phyloP scores from a whole-genome alignment of 2,888 invertebrate genomes.

The Saturnia pavonia region DNA sequence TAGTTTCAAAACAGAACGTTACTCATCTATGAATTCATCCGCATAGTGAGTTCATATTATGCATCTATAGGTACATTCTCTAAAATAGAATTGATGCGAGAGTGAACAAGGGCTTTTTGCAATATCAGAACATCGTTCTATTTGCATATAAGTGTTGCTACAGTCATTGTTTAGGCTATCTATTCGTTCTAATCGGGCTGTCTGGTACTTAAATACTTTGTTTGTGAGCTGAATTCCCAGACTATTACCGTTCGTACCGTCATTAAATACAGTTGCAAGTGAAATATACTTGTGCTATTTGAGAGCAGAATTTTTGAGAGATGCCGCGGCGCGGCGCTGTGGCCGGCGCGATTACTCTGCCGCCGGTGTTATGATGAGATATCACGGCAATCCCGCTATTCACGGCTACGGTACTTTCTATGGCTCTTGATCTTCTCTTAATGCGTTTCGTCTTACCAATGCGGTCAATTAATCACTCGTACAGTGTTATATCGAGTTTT shows the following conservation, averaged over 20 bases:
- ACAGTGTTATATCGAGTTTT: conserved; percentile 44
- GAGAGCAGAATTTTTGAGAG: conserved; percentile 74
- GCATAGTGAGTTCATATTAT: conserved; percentile 52
- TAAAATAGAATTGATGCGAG: conserved; percentile 54
- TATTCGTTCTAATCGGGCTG: conserved; percentile 64
- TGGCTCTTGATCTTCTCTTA: conserved; percentile 68
- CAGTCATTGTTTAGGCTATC: conserved; percentile 76
- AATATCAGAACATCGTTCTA: conserved; percentile 52
- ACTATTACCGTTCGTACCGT: conserved; percentile 66
- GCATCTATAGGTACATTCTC: conserved; percentile 32
- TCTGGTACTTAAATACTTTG: conserved; percentile 57
- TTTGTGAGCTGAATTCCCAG: conserved; percentile 70
- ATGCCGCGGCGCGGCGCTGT: conserved; percentile 41
- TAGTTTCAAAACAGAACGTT: conserved; percentile 53
- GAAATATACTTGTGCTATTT: conserved; percentile 69
- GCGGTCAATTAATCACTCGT: conserved; percentile 71
- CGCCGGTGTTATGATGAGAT: conserved; percentile 60
- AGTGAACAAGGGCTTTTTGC: conserved; percentile 48
- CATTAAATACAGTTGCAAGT: conserved; percentile 76
- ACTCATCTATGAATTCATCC: conserved; percentile 71
- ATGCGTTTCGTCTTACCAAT: conserved; percentile 71
- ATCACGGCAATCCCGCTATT: conserved; percentile 73
- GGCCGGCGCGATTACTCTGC: conserved; percentile 32
- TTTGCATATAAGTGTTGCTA: conserved; percentile 61
- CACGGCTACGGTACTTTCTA: conserved; percentile 76